Evolutionary conservation across 2,113 vertebrate species (phyloP), one percentile per base, ranked within the genome.

Genomic region (Nettapus auritus): DNA sequence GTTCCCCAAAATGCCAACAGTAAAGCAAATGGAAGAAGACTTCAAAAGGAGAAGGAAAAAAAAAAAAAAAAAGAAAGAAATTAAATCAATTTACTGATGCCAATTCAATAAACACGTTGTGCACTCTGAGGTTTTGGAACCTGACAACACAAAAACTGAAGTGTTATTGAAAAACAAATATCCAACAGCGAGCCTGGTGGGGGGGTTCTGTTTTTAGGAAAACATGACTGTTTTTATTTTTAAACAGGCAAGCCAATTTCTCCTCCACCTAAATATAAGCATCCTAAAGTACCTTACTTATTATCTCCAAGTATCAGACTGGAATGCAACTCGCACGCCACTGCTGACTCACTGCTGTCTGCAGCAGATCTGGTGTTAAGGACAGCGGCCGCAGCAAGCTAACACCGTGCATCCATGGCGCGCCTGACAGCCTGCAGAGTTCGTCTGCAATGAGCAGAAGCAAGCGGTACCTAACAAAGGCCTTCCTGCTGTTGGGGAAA

Each of bases 331-430:
- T 82, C 81, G 9, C 74, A 90, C 3, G 3, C 9, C 91, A 29
- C 77, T 75, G 86, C 94, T 93, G 88, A 94, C 88, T 94, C 94
- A 94, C 84, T n/a, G 42, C 73, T 66, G 86, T 70, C 91, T 84
- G 74, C 69, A 74, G 11, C 60, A 46, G n/a, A 63, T 20, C 52
- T 67, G 83, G 40, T 16, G 2, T 56, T 50, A 36, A 46, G 81
- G 81, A 81, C 50, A 70, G 2, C 0, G 3, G 86, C 50, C 11
- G 1, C 59, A 33, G 34, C 1, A 0, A 73, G 40, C 53, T 8
- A 18, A 29, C 0, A 1, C 4, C 42, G 11, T 38, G 63, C 64
- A n/a, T 15, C 34, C 83, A 34, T 0, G 1, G 67, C 70, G 52
- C 13, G 0, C 8, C 0, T 8, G 52, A 0, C 5, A 66, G 42